Conservation (phyloP, 2,888 invertebrate genomes). For the Drosophila affinis region DNA sequence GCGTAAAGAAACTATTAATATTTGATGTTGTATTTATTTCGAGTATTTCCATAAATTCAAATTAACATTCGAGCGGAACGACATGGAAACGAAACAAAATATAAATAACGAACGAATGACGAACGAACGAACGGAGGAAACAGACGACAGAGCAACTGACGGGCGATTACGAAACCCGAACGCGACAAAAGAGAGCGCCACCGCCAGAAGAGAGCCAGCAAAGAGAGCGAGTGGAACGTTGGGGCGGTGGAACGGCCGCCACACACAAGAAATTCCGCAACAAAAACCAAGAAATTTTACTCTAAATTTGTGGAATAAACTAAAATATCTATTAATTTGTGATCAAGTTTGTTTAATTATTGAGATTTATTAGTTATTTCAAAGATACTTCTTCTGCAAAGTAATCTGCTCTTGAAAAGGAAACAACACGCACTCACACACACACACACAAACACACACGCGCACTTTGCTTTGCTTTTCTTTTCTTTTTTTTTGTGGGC, state of each 20-base stretch:
- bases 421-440: slow-evolving; percentile 47
- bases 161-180: slow-evolving; percentile 70
- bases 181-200: slow-evolving; percentile 54
- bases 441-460: slow-evolving; percentile 51
- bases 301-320: not conserved
- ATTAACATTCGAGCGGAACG: slow-evolving; percentile 52
- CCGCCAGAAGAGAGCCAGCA: not conserved
- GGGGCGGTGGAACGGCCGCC: slow-evolving; percentile 60
- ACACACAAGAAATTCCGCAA: slow-evolving; percentile 76
- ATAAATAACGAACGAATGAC: slow-evolving; percentile 65
- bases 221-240: slow-evolving; percentile 23
- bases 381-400: slow-evolving; percentile 19
- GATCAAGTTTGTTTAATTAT: slow-evolving; percentile 19
- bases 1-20: slow-evolving; percentile 25
- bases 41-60: slow-evolving; percentile 36
- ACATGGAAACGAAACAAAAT: slow-evolving; percentile 72
- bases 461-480: slow-evolving; percentile 67
- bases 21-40: slow-evolving; percentile 33
- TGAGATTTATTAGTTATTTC: slow-evolving; percentile 10
- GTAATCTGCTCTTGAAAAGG: slow-evolving; percentile 25
- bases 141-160: slow-evolving; percentile 56
- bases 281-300: slow-evolving; percentile 52
- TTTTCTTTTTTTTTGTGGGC: slow-evolving; percentile 47
- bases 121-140: slow-evolving; percentile 1
- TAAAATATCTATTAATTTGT: slow-evolving; percentile 12